phyloP scores from a whole-genome alignment of 2,113 vertebrate genomes.

The Saccopteryx bilineata region DNA sequence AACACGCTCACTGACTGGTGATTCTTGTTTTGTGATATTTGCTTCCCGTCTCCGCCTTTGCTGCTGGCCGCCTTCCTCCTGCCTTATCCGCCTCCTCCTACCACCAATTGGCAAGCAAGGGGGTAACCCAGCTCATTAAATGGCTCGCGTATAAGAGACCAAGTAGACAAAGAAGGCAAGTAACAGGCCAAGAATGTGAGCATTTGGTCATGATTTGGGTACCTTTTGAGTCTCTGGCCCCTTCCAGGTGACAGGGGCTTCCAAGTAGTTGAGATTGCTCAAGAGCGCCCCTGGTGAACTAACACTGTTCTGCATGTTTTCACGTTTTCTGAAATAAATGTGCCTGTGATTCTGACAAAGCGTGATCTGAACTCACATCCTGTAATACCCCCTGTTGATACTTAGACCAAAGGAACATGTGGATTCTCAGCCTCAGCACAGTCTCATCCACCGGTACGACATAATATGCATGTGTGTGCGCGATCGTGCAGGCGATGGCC shows the following conservation, averaged over 20 bases:
- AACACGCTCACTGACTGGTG: background rate
- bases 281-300: too few species aligned
- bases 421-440: too few species aligned
- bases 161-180: rapidly evolving
- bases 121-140: background rate
- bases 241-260: background rate
- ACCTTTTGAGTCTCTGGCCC: background rate
- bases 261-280: too few species aligned
- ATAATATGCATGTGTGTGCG: rapidly evolving
- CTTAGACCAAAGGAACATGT: background rate
- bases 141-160: rapidly evolving
- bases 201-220: too few species aligned
- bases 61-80: background rate
- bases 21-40: background rate
- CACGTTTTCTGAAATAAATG: rapidly evolving
- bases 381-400: rapidly evolving
- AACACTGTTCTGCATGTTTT: background rate
- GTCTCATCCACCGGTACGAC: rapidly evolving
- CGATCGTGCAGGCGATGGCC: too few species aligned
- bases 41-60: background rate
- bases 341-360: background rate
- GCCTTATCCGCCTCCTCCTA: too few species aligned
- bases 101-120: rapidly evolving
- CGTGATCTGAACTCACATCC: rapidly evolving
- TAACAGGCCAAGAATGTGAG: background rate